Evolutionary conservation across 2,797 vertebrate species (phyloP), one percentile per base, ranked within the genome.

Genomic region (Lutjanus argentimaculatus): DNA sequence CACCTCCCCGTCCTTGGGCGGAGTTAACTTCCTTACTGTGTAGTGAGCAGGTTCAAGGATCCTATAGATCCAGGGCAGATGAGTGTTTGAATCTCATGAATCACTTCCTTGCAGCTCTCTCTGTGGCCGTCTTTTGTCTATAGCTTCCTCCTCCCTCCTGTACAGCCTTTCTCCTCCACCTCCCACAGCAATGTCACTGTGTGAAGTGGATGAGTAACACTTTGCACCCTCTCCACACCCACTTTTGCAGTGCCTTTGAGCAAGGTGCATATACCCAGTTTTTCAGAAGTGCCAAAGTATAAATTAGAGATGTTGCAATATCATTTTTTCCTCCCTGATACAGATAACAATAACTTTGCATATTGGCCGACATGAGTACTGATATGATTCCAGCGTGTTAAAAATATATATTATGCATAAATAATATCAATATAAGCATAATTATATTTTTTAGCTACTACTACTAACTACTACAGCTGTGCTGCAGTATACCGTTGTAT

Each of bases 11-110:
- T 82, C 83, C 70, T 67, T 82, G 72, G 67, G 59, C 16, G 17
- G 57, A 71, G 63, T 79, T 66, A 65, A 74, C 51, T 25, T 75
- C 75, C 30, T 79, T 66, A 74, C 72, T 72, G 74, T 72, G 61
- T 55, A 36, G 71, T 21, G 46, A 72, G 72, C 68, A 62, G 69
- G 57, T 69, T 65, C 19, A 42, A 74, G 55, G 55, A 59, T 73
- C 67, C 61, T 61, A 7, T 63, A 11, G 66, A 72, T 45, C 67
- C 46, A 66, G 61, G 53, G 75, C 65, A 6, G 61, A 61, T 59
- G 58, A 78, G 43, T 66, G 40, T 85, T 78, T 62, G 65, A 84
- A 72, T 87, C 36, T 71, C 25, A 82, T 74, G 53, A 78, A 76
- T 66, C 63, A 36, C 66, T 40, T 63, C n/a, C 77, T 65, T 71